A percentile compares a stretch with the other conserved stretches of the same genome.
These are phyloP conservation scores for Strigops habroptila DNA, from an alignment of 2,113 vertebrate genomes.

Conservation along the genomic window DNA sequence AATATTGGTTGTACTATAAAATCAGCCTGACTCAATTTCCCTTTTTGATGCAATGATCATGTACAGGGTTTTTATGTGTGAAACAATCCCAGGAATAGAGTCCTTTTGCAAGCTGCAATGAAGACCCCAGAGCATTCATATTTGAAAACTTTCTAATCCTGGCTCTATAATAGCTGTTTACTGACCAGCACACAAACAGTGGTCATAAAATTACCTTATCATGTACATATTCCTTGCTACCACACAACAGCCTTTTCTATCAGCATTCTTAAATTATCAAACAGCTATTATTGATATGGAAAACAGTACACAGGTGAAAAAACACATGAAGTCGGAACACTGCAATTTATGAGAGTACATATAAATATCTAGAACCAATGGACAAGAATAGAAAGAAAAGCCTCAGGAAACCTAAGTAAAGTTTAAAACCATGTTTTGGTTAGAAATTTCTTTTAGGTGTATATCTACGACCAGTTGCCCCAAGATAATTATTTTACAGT, in stretches of 20 bases:
- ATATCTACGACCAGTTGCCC: rapidly evolving
- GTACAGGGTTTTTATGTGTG: not conserved
- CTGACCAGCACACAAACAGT: not conserved
- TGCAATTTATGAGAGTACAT: not conserved
- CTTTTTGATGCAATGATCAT: not conserved
- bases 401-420: not conserved
- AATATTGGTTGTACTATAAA: not conserved
- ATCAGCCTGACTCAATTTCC: not conserved
- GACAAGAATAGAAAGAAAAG: not conserved
- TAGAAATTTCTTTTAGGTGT: not conserved
- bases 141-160: not conserved
- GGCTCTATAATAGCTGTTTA: not conserved
- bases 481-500: not conserved
- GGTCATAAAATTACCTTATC: not conserved
- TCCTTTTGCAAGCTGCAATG: not conserved
- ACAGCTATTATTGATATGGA: not conserved
- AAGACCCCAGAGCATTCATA: not conserved
- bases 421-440: not conserved
- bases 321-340: not conserved
- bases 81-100: not conserved
- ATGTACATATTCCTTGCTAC: not conserved
- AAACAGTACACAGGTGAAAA: not conserved
- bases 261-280: not conserved
- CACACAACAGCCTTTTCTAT: not conserved
- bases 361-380: not conserved